Base-by-base conservation (phyloP, 2,797 vertebrate genomes). In the Bufotes viridis region DNA sequence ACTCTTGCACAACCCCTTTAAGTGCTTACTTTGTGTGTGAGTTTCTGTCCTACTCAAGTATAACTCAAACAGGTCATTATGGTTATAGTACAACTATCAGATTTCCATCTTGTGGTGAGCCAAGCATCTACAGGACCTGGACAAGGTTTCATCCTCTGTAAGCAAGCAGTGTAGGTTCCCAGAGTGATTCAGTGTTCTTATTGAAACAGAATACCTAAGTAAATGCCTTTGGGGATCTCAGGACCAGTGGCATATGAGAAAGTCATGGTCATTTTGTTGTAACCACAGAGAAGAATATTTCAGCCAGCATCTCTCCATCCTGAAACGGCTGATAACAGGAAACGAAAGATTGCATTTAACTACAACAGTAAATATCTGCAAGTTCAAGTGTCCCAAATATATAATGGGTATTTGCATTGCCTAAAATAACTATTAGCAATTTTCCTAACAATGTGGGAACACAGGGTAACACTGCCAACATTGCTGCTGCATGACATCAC, bases 401-500 rank as follows among this genome's bases (percentile, higher is more conserved):
- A 29, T 29, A 29, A 70, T 29, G 13, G 14, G n/a, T 70, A 70
- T 70, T 70, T 70, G 26, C 67, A 34, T 51, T n/a, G 20, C 72
- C 42, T 75, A 53, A 78, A 55, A 78, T 78, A 55, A 55, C 75
- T 78, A 24, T 55, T 76, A 76, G 13, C 42, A n/a, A 51, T 55
- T n/a, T 78, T 78, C 51, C 51, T 18, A 53, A n/a, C 13, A n/a
- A 24, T 78, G 75, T 55, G 75, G 75, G 12, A 51, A 24, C 24
- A 51, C 22, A 14, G 75, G 24, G n/a, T 55, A 55, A 53, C 51
- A 24, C 12, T 55, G 75, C 75, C 75, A 78, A 15, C 49, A 78
- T 78, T 55, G 51, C 75, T 78, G 75, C 75, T n/a, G 49, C 49
- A 55, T 78, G 75, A 78, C 51, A 53, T 78, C 49, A 78, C 49